phyloP scores from a whole-genome alignment of 2,888 invertebrate genomes.

The Ptychoptera albimana region DNA sequence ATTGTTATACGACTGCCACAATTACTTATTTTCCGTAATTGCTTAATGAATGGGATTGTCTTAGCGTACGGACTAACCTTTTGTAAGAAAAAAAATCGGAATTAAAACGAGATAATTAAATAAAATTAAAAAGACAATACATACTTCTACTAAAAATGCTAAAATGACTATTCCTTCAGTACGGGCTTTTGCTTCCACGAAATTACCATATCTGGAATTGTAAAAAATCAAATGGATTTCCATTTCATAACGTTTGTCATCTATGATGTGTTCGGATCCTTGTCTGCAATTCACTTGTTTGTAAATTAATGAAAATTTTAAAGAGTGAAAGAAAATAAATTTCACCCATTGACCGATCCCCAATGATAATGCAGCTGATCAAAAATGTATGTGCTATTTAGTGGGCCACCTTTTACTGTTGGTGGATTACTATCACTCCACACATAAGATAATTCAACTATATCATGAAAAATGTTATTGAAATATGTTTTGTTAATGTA shows the following conservation, averaged over 20 bases:
- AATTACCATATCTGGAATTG: background rate
- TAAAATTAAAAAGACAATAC: no score
- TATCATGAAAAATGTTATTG: no score
- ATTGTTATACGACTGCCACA: background rate
- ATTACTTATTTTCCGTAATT: no score
- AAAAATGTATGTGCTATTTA: background rate
- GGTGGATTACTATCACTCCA: background rate
- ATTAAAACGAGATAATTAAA: background rate
- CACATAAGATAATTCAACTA: no score
- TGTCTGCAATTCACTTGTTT: no score
- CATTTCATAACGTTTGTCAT: background rate
- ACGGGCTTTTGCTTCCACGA: background rate
- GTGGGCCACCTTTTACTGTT: background rate
- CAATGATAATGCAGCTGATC: conserved; percentile 1
- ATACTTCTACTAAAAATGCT: background rate
- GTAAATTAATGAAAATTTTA: no score
- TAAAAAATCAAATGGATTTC: conserved; percentile 1
- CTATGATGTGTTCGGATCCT: background rate
- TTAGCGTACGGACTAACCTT: background rate
- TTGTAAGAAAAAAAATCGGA: background rate
- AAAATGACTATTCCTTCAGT: background rate
- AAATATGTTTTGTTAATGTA: no score
- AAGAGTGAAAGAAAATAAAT: no score
- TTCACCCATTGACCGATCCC: background rate
- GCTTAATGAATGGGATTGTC: no score